phyloP scores from a whole-genome alignment of 2,797 vertebrate species.

The Hippopotamyrus pictus region DNA sequence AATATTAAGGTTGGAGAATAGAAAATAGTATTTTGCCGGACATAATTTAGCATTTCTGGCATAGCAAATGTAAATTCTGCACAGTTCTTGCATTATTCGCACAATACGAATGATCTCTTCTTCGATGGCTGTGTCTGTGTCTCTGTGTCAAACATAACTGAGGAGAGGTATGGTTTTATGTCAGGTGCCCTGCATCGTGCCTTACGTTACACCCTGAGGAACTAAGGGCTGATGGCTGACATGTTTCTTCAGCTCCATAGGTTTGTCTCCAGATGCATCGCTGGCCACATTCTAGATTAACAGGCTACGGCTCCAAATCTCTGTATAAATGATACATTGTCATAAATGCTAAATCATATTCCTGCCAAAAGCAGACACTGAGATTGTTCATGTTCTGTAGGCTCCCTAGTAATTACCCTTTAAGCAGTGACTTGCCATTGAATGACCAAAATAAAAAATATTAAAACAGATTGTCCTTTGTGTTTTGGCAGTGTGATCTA shows the following conservation, averaged over 20 bases:
- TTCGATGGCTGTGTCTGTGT: background rate
- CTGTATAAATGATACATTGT: background rate
- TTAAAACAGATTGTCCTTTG: slow-evolving; percentile 1
- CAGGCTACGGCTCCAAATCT: background rate
- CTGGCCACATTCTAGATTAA: background rate
- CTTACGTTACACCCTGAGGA: background rate
- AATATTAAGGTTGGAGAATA: background rate
- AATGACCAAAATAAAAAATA: background rate
- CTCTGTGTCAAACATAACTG: background rate
- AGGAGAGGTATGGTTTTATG: background rate
- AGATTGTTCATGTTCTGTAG: background rate
- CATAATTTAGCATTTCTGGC: background rate
- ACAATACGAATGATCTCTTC: background rate
- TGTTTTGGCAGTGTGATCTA: background rate
- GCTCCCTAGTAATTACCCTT: background rate
- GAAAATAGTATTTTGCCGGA: background rate
- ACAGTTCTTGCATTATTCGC: background rate
- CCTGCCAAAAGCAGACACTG: background rate
- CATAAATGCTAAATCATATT: background rate
- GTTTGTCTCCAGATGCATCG: background rate
- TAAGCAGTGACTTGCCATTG: background rate
- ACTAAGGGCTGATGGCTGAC: background rate
- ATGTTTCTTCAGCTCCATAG: background rate
- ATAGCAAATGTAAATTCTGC: background rate
- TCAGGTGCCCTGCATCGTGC: background rate